Percentiles rank a stretch among this genome's conserved stretches.
Conservation (phyloP, 1,140 invertebrate genomes). For the Drosophila triauraria region DNA sequence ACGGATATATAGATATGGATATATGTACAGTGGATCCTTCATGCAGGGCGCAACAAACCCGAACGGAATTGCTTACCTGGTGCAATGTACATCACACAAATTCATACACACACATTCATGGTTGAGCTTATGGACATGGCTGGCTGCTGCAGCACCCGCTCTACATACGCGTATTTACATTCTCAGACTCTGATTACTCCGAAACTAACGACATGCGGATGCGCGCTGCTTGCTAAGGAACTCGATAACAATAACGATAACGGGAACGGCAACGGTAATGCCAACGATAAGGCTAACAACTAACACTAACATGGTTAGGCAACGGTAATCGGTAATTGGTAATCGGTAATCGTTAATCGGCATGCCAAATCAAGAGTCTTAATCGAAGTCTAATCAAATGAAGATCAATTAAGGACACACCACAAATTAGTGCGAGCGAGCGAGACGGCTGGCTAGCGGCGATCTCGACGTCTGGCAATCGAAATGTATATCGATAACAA, state of each 20-base stretch:
- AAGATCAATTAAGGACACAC: conserved; percentile 52
- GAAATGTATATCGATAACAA: conserved; percentile 23
- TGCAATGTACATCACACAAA: conserved; percentile 45
- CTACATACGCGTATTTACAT: conserved; percentile 23
- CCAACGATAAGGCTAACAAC: conserved; percentile 10
- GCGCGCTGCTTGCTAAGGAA: conserved; percentile 74
- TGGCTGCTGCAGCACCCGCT: conserved; percentile 3
- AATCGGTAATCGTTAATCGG: conserved; percentile 12
- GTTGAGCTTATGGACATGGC: conserved; percentile 15
- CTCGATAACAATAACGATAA: conserved; percentile 37
- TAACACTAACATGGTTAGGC: conserved; percentile 27
- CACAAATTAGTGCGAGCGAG: conserved; percentile 72
- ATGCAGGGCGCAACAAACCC: conserved; percentile 34
- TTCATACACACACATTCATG: conserved; percentile 26
- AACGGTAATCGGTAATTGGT: conserved; percentile 12
- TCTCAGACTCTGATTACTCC: conserved; percentile 19
- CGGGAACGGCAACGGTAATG: conserved; percentile 9
- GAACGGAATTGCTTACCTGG: conserved; percentile 52
- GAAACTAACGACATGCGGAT: conserved; percentile 64
- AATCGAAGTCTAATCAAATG: conserved; percentile 24
- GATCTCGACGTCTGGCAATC: conserved; percentile 37
- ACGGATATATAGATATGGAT: neutral
- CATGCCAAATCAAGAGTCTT: conserved; percentile 35
- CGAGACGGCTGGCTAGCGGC: conserved; percentile 34
- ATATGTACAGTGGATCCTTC: conserved; percentile 9